Conservation (phyloP, 2,113 vertebrate genomes). For the Pelvicachromis taeniatus region DNA sequence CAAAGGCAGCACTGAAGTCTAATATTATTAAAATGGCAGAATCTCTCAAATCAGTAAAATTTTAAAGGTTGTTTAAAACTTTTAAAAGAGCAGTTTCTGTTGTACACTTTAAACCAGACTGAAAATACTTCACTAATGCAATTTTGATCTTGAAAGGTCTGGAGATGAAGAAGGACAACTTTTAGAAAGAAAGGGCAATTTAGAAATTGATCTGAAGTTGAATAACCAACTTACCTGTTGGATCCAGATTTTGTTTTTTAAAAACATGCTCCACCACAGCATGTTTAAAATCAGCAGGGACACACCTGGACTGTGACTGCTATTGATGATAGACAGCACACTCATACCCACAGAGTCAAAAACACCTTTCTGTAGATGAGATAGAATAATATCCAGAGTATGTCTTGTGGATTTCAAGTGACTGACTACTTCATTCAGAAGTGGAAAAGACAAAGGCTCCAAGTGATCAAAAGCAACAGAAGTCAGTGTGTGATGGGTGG, state of each 20-base stretch:
- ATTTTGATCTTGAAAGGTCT: neutral
- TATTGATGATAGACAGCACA: neutral
- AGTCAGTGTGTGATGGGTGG: neutral
- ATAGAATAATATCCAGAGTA: neutral
- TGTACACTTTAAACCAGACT: neutral
- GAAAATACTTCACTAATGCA: no score
- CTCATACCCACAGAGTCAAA: neutral
- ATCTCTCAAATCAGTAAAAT: neutral
- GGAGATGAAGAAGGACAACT: neutral
- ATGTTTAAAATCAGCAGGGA: neutral
- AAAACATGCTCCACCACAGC: neutral
- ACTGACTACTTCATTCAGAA: neutral
- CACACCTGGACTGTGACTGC: rapidly evolving
- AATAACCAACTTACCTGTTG: neutral
- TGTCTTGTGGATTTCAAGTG: neutral
- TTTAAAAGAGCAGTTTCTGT: neutral
- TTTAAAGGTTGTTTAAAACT: neutral
- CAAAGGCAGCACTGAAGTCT: neutral
- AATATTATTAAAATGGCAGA: neutral
- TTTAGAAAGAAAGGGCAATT: neutral
- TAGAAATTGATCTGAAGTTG: neutral
- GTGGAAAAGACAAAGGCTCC: neutral
- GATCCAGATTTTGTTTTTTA: neutral
- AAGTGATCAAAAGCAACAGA: neutral
- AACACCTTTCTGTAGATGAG: neutral